Percentiles rank a stretch among this genome's conserved stretches.
phyloP scores from a whole-genome alignment of 2,113 vertebrate species.

The Polypterus senegalus region DNA sequence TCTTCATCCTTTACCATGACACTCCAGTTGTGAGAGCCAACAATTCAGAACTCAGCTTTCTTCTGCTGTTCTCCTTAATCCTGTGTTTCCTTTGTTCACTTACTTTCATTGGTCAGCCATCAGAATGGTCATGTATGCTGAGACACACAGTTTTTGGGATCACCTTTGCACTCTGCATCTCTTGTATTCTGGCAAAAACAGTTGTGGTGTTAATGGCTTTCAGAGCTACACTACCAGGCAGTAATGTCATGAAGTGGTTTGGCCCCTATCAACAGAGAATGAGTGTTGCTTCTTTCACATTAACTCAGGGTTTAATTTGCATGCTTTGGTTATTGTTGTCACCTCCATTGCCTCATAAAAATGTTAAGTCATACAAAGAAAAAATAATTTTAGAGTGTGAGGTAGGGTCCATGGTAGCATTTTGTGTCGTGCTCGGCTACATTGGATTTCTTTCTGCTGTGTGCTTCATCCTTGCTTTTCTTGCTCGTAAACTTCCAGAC shows the following conservation, averaged over 20 bases:
- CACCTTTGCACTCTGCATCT: slow-evolving; percentile 14
- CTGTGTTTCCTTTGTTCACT: not conserved
- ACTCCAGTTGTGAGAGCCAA: slow-evolving; percentile 19
- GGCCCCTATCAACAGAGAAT: not conserved
- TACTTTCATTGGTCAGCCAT: slow-evolving; percentile 3
- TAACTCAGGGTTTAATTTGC: not conserved
- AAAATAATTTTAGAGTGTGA: slow-evolving; percentile 2
- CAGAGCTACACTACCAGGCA: not conserved
- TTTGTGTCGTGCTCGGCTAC: not conserved
- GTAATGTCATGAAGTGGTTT: slow-evolving; percentile 3
- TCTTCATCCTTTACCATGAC: no score
- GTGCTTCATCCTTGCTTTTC: slow-evolving; percentile 1
- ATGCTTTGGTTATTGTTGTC: not conserved
- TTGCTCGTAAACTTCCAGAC: slow-evolving; percentile 1
- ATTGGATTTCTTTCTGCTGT: not conserved
- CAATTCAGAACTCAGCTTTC: slow-evolving; percentile 18
- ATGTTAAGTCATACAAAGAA: not conserved
- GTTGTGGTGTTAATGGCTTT: slow-evolving; percentile 3
- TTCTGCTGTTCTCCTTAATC: slow-evolving; percentile 5
- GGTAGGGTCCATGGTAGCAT: not conserved
- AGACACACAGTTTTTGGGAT: not conserved
- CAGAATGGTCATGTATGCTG: not conserved
- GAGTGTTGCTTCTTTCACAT: not conserved
- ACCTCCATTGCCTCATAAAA: slow-evolving; percentile 1
- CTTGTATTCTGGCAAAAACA: slow-evolving; percentile 15